Percentiles rank a stretch among this genome's conserved stretches.
Evolutionary conservation across 2,888 invertebrate species (phyloP).

Genomic region (Byasa hedistus): DNA sequence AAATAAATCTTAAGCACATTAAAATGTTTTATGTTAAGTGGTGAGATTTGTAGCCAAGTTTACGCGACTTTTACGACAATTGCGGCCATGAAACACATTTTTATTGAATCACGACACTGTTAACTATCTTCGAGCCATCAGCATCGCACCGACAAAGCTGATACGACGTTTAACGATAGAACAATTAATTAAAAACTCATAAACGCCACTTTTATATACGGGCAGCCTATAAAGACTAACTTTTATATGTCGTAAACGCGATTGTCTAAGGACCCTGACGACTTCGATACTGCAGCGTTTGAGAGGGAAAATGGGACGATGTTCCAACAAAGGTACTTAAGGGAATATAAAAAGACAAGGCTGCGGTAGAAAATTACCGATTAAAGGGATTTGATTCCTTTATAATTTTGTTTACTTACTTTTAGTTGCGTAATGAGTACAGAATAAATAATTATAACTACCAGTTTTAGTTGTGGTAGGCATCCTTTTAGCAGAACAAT

Average conservation of each 20-base stretch:
- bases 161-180: slow-evolving; percentile 74
- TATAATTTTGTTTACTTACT: slow-evolving; percentile 10
- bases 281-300: slow-evolving; percentile 55
- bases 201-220: slow-evolving; percentile 78
- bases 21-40: slow-evolving; percentile 22
- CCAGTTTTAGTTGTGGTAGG: neutral
- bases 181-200: slow-evolving; percentile 79
- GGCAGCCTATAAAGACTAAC: slow-evolving; percentile 78
- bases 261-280: slow-evolving; percentile 74
- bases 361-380: slow-evolving; percentile 36
- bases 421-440: slow-evolving; percentile 1
- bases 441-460: neutral
- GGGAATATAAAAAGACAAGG: slow-evolving; percentile 48
- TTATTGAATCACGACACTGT: slow-evolving; percentile 73
- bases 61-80: slow-evolving; percentile 70
- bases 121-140: slow-evolving; percentile 72
- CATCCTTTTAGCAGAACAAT: too few relatives aligned
- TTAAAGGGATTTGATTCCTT: slow-evolving; percentile 25
- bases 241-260: slow-evolving; percentile 80
- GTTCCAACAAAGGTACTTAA: slow-evolving; percentile 45
- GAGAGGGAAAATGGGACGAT: slow-evolving; percentile 44
- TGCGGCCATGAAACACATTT: slow-evolving; percentile 63
- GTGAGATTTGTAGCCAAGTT: slow-evolving; percentile 40
- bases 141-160: slow-evolving; percentile 67
- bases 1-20: slow-evolving; percentile 9